Percentiles rank a stretch among this genome's conserved stretches.
phyloP scores from a whole-genome alignment of 1,140 invertebrate species.

The Anastrepha ludens region DNA sequence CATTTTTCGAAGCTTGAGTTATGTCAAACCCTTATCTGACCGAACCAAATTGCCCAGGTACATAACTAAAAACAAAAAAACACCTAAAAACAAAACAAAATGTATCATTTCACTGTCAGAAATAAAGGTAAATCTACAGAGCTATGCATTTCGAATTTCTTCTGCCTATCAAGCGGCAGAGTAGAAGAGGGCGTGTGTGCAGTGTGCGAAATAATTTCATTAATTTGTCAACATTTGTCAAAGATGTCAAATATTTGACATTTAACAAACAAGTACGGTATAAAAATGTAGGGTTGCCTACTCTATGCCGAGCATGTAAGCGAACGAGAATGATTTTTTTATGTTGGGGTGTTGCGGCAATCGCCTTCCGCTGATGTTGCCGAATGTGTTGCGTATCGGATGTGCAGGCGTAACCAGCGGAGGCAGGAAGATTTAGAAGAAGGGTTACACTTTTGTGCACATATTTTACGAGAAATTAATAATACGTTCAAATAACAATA shows the following conservation, averaged over 20 bases:
- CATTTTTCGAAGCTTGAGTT: too few relatives aligned
- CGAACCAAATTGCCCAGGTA: background rate
- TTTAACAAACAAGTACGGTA: slow-evolving; percentile 18
- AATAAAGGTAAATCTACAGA: slow-evolving; percentile 29
- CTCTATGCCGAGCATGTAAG: background rate
- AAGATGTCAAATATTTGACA: slow-evolving; percentile 59
- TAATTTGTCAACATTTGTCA: slow-evolving; percentile 73
- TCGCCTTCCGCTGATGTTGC: background rate
- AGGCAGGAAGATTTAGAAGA: slow-evolving; percentile 8
- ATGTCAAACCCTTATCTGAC: background rate
- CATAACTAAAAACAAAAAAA: background rate
- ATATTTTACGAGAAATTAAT: slow-evolving; percentile 69
- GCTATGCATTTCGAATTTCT: background rate
- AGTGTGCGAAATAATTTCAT: slow-evolving; percentile 63
- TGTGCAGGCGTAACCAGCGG: slow-evolving; percentile 16
- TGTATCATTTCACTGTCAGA: background rate
- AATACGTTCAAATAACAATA: slow-evolving; percentile 68
- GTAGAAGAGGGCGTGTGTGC: background rate
- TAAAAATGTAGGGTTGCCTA: slow-evolving; percentile 64
- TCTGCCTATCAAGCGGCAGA: background rate
- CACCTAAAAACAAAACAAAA: background rate
- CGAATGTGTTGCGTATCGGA: background rate
- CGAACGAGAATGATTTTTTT: background rate
- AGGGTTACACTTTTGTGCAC: background rate
- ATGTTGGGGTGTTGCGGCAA: background rate